These are phyloP conservation scores for Melinaea menophilus DNA, from an alignment of 2,888 invertebrate genomes.

Conservation along the genomic window DNA sequence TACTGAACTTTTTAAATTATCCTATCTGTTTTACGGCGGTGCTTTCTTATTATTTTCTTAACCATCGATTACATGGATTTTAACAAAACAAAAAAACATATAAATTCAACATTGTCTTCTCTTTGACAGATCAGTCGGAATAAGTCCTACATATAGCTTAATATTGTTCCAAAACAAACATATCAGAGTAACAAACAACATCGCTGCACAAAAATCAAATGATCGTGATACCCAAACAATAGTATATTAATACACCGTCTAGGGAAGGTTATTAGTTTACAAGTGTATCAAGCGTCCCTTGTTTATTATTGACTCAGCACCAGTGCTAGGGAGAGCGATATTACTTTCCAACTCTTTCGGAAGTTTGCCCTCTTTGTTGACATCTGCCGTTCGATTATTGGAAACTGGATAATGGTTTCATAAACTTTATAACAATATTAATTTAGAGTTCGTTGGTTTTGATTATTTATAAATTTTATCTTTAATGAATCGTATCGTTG, in stretches of 20 bases:
- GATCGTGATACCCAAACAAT: conserved; percentile 6
- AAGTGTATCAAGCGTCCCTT: conserved; percentile 74
- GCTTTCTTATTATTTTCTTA: no score
- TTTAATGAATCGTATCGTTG: conserved; percentile 8
- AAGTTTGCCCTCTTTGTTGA: conserved; percentile 74
- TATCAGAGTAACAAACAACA: neutral
- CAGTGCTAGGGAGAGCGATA: conserved; percentile 52
- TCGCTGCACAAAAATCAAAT: conserved; percentile 7
- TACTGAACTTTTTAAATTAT: no score
- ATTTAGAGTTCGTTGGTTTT: conserved; percentile 30
- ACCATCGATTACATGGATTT: no score
- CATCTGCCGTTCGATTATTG: conserved; percentile 72
- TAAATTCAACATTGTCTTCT: no score
- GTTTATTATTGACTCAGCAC: conserved; percentile 72
- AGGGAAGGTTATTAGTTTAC: conserved; percentile 74
- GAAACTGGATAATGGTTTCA: conserved; percentile 55
- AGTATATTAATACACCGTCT: conserved; percentile 58
- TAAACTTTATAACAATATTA: conserved; percentile 50
- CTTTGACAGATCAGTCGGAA: no score
- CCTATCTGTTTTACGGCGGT: no score
- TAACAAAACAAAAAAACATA: no score
- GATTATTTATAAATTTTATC: conserved; percentile 24
- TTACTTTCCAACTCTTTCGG: conserved; percentile 76
- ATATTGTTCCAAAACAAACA: neutral
- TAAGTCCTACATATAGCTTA: neutral